Evolutionary conservation across 2,797 vertebrate genomes (phyloP).

Genomic region (Hyperoplus immaculatus): DNA sequence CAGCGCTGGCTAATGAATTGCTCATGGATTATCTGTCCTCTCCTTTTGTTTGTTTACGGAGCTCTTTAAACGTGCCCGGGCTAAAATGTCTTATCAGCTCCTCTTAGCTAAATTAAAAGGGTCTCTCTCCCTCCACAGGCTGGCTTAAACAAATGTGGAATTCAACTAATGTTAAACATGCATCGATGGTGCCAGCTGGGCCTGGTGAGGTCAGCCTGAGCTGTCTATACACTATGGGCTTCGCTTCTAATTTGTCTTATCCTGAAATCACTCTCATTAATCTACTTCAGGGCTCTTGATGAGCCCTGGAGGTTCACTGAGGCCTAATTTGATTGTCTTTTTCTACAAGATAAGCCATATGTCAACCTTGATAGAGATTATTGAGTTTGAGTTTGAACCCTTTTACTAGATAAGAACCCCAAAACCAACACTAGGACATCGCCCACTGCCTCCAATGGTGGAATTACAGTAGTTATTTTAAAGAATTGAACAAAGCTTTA

Average conservation of each 20-base stretch:
- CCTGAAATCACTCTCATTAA: conserved; percentile 62
- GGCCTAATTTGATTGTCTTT: conserved; percentile 49
- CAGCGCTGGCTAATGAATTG: conserved; percentile 80
- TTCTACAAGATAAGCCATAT: conserved; percentile 57
- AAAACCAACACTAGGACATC: not conserved
- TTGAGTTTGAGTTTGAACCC: not conserved
- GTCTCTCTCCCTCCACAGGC: conserved; percentile 43
- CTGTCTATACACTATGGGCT: conserved; percentile 34
- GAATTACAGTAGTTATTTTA: not conserved
- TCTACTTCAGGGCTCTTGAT: conserved; percentile 50
- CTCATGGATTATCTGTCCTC: conserved; percentile 85
- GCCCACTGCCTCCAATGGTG: not conserved
- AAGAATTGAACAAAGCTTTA: too few relatives aligned
- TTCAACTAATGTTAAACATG: conserved; percentile 59
- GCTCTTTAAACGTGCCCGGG: conserved; percentile 71
- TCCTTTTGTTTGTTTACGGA: conserved; percentile 82
- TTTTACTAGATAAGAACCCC: conserved; percentile 2
- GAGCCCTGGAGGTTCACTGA: conserved; percentile 27
- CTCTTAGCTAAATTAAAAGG: conserved; percentile 80
- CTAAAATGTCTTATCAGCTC: conserved; percentile 76
- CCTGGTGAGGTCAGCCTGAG: conserved; percentile 32
- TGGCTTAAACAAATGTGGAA: conserved; percentile 58
- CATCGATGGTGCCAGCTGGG: conserved; percentile 40
- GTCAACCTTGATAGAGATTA: conserved; percentile 24
- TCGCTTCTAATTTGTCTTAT: conserved; percentile 67